Evolutionary conservation across 2,797 vertebrate genomes (phyloP).

Genomic region (Mus minutoides): DNA sequence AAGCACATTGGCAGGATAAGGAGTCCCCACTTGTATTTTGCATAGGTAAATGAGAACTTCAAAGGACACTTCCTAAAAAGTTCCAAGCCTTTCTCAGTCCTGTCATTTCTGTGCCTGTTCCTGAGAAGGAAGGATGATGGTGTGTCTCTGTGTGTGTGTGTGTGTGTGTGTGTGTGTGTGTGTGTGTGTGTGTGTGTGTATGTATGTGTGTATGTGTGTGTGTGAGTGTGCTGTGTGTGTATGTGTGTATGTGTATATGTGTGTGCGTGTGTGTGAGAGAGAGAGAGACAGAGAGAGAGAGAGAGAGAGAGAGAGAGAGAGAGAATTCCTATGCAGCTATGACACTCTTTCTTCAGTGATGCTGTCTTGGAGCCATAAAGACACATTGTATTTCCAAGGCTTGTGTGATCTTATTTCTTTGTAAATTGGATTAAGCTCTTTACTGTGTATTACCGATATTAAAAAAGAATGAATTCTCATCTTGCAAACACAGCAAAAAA

Average conservation of each 20-base stretch:
- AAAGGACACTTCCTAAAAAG: background rate
- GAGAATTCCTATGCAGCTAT: background rate
- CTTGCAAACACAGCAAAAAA: constrained; percentile 84
- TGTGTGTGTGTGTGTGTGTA: no score
- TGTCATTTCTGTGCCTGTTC: background rate
- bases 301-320: background rate
- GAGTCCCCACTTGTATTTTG: background rate
- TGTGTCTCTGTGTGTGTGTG: no score
- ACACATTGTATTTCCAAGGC: constrained; percentile 79
- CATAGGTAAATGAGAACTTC: background rate
- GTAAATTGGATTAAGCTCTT: constrained; percentile 84
- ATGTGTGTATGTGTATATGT: no score
- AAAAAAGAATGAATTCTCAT: constrained; percentile 84
- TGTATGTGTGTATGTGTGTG: no score
- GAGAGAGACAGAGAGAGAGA: background rate
- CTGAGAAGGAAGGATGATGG: background rate
- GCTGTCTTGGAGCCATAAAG: constrained; percentile 70
- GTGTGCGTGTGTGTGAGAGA: background rate
- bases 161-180: no score
- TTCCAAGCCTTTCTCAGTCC: background rate
- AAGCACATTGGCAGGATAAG: background rate
- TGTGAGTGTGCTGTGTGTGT: no score
- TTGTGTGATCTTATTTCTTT: constrained; percentile 86
- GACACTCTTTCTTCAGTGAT: background rate
- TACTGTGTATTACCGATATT: constrained; percentile 83